Evolutionary conservation across 1,140 invertebrate species (phyloP).

Genomic region (Macrocentrus cingulum): DNA sequence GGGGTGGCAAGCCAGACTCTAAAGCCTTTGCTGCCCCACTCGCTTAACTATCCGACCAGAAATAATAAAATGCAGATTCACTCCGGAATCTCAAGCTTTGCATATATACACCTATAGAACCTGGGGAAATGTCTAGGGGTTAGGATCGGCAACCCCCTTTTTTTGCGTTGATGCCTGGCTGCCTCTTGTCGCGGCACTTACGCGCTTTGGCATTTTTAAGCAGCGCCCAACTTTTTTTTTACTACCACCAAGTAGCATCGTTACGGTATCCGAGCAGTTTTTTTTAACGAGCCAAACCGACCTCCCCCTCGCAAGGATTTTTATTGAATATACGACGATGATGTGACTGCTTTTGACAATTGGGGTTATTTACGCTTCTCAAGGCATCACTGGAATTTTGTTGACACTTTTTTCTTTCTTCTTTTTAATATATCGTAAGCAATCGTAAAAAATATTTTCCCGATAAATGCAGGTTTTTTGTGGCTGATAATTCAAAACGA

Average conservation of each 20-base stretch:
- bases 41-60: constrained; percentile 45
- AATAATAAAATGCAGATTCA: constrained; percentile 55
- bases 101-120: not conserved
- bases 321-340: not conserved
- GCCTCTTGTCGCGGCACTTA: constrained; percentile 20
- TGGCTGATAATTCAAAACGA: too few species aligned
- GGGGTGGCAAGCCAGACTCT: constrained; percentile 17
- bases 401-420: too few species aligned
- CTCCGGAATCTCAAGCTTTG: constrained; percentile 10
- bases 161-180: not conserved
- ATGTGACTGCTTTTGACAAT: constrained; percentile 6
- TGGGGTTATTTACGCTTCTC: too few species aligned
- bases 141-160: not conserved
- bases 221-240: constrained; percentile 8
- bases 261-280: constrained; percentile 14
- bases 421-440: too few species aligned
- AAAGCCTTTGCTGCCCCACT: constrained; percentile 22
- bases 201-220: constrained; percentile 29
- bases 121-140: not conserved
- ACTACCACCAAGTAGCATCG: constrained; percentile 17
- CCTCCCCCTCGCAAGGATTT: not conserved
- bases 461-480: too few species aligned
- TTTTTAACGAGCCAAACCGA: constrained; percentile 25
- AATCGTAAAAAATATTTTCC: too few species aligned
- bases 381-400: too few species aligned